Conservation (phyloP, 2,113 vertebrate species). For the Ameiurus melas region DNA sequence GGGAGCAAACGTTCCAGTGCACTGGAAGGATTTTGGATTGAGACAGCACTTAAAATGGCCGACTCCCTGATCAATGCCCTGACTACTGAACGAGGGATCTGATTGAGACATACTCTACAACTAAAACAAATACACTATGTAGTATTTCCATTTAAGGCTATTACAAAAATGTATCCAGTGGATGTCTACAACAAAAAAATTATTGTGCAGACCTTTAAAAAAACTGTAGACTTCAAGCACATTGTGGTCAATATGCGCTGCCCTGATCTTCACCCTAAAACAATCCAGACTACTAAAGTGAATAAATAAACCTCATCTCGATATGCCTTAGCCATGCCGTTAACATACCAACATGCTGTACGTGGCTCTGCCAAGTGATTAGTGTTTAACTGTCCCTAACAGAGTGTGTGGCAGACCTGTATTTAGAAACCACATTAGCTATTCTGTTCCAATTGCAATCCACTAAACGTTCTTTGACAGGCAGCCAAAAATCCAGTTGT, state of each 20-base stretch:
- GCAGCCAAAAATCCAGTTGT: slow-evolving; percentile 11
- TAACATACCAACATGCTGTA: slow-evolving; percentile 31
- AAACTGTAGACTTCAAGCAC: not conserved
- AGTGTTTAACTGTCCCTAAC: slow-evolving; percentile 38
- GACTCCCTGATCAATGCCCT: too few species aligned
- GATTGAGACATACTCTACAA: too few species aligned
- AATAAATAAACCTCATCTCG: slow-evolving; percentile 36
- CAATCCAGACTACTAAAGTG: not conserved
- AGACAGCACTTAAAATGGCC: too few species aligned
- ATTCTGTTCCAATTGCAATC: slow-evolving; percentile 19
- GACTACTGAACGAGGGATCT: too few species aligned
- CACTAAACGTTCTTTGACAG: slow-evolving; percentile 9
- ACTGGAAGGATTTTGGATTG: too few species aligned
- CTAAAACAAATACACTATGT: not conserved
- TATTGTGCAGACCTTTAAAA: not conserved
- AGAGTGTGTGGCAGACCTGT: slow-evolving; percentile 30
- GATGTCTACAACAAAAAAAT: not conserved
- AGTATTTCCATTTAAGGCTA: not conserved
- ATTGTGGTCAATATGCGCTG: not conserved
- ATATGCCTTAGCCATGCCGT: slow-evolving; percentile 28
- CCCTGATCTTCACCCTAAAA: slow-evolving; percentile 2
- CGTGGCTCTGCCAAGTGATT: slow-evolving; percentile 31
- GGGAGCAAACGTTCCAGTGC: too few species aligned
- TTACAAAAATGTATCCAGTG: not conserved
- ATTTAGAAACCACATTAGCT: slow-evolving; percentile 26